These are phyloP conservation scores for Synanthedon andrenaeformis DNA, from an alignment of 2,888 invertebrate genomes.

Conservation along the genomic window DNA sequence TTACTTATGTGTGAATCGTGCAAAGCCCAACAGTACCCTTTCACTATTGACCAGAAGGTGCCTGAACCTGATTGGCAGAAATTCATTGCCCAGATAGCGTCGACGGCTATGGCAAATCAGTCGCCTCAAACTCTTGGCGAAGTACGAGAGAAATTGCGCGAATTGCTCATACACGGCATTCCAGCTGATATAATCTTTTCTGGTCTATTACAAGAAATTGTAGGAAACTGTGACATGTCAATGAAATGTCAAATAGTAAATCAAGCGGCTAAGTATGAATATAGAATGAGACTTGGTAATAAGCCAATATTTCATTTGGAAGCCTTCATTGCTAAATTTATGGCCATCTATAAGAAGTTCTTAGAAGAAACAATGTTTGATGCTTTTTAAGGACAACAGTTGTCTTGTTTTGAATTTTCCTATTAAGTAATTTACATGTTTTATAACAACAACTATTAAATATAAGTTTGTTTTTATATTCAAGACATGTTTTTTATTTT, in stretches of 20 bases:
- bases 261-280: conserved; percentile 91
- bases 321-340: conserved; percentile 96
- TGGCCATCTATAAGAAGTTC: conserved; percentile 92
- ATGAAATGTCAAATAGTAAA: conserved; percentile 88
- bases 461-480: neutral
- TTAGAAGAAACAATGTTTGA: conserved; percentile 78
- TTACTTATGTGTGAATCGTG: conserved; percentile 94
- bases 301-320: conserved; percentile 97
- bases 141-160: conserved; percentile 90
- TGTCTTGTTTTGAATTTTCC: neutral
- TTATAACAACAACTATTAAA: neutral
- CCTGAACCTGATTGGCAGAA: conserved; percentile 94
- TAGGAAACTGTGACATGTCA: conserved; percentile 90
- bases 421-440: neutral
- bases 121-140: conserved; percentile 85
- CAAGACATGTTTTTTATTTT: neutral
- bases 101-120: conserved; percentile 87
- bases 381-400: conserved; percentile 31
- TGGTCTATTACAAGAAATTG: conserved; percentile 84
- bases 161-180: conserved; percentile 92
- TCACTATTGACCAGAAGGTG: conserved; percentile 82
- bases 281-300: conserved; percentile 90
- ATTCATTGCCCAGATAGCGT: conserved; percentile 88
- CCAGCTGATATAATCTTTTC: conserved; percentile 93
- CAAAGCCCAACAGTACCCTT: conserved; percentile 91